Conservation (phyloP, 2,113 vertebrate species). For the Psittacus erithacus region DNA sequence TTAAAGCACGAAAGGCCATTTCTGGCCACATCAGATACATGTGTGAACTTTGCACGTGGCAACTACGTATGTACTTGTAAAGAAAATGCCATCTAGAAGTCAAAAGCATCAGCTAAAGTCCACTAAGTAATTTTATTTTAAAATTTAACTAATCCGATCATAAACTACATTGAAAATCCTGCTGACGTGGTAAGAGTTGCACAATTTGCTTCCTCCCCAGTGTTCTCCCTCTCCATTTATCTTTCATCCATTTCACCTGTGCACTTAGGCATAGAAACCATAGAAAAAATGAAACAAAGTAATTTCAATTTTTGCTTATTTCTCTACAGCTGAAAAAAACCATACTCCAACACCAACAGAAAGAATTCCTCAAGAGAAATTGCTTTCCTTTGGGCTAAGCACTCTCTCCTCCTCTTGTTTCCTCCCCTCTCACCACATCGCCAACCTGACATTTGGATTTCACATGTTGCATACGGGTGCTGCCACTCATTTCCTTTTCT, state of each 20-base stretch:
- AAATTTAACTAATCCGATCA: not conserved
- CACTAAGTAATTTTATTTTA: not conserved
- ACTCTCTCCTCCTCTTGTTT: not conserved
- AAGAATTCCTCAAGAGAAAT: not conserved
- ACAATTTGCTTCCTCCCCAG: not conserved
- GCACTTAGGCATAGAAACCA: not conserved
- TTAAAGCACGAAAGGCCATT: not conserved
- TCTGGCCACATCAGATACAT: not conserved
- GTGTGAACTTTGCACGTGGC: not conserved
- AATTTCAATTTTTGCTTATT: not conserved
- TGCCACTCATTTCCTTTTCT: not conserved
- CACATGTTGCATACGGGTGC: not conserved
- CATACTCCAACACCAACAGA: not conserved
- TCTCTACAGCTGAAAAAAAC: not conserved
- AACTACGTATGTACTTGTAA: not conserved
- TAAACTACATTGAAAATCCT: not conserved
- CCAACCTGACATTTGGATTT: not conserved
- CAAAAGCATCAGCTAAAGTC: not conserved
- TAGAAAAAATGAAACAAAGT: not conserved
- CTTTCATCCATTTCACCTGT: not conserved
- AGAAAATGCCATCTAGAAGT: not conserved
- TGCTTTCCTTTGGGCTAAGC: not conserved
- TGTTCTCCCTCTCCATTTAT: not conserved
- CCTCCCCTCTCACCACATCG: not conserved
- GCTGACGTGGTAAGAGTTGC: not conserved